These are phyloP conservation scores for Axis porcinus DNA, from an alignment of 2,113 vertebrate species.

Conservation along the genomic window DNA sequence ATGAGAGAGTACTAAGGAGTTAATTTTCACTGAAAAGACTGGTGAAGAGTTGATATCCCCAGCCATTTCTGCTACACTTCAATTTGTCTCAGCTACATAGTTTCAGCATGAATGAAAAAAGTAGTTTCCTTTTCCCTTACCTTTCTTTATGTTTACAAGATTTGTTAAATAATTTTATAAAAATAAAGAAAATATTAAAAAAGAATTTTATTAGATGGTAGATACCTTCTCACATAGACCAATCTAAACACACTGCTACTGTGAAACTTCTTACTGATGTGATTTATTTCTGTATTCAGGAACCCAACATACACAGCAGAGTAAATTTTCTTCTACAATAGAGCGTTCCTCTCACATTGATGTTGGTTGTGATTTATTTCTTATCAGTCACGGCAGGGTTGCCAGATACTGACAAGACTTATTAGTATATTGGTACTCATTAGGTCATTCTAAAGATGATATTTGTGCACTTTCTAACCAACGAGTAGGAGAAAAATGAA, in stretches of 20 bases:
- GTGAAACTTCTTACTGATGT: not conserved
- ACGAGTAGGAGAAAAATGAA: not conserved
- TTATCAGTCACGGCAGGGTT: not conserved
- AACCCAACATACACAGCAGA: not conserved
- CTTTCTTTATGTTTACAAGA: not conserved
- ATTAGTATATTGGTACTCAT: not conserved
- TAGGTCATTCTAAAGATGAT: not conserved
- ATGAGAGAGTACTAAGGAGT: not conserved
- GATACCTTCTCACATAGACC: not conserved
- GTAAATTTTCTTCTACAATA: not conserved
- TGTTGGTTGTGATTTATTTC: not conserved
- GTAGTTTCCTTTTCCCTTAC: not conserved
- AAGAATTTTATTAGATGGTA: not conserved
- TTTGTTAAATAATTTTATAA: not conserved
- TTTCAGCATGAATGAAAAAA: not conserved
- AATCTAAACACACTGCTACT: not conserved
- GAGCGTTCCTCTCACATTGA: not conserved
- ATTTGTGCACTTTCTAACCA: not conserved
- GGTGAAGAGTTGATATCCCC: not conserved
- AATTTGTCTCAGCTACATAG: not conserved
- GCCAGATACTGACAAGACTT: not conserved
- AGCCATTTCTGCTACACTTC: not conserved
- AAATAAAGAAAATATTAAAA: not conserved
- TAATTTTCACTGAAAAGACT: not conserved
- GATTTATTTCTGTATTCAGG: slow-evolving; percentile 6